Base-by-base conservation (phyloP, 2,113 vertebrate species). In the Salvator merianae region DNA sequence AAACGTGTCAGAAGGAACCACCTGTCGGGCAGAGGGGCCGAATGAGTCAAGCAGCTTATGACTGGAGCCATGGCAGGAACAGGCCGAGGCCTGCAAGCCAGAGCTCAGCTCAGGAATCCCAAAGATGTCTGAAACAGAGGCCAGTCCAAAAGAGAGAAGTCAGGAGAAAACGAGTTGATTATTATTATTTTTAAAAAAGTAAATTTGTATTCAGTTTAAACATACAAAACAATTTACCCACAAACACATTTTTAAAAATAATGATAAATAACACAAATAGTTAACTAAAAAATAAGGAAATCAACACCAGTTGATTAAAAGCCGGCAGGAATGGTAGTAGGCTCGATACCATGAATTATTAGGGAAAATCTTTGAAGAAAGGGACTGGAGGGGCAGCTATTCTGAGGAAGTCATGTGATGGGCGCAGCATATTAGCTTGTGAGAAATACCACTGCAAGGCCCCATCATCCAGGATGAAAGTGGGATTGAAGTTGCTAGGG, bases 41-140 rank as follows among this genome's bases (percentile, higher is more conserved):
- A 43, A 74, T 4, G 69, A 85, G 14, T 65, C 83, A 79, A 40
- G 69, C 72, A 69, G 77, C 83, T 85, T 85, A 85, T 63, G 77
- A 28, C 55, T 22, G 83, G 83, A 72, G 77, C 59, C 69, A 65
- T 50, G 40, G 18, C n/a, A 71, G 55, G 69, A 32, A 28, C 24
- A 5, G 5, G 69, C 13, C 40, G 47, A 72, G 80, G 28, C 68
- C 1, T 30, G n/a, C 30, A 30, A 28, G 40, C 30, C n/a, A 79
- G 55, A 78, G 50, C 40, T 63, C 40, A 32, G 30, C 30, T 8
- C n/a, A 73, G n/a, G 77, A 83, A 84, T 77, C 40, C 50, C 47
- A 28, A 32, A 36, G 53, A 69, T 24, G 43, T 63, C 73, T n/a
- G 40, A 53, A 22, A 43, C 12, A 63, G 12, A 74, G 62, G 38